phyloP scores from a whole-genome alignment of 2,888 invertebrate genomes.

The Pocota personata region DNA sequence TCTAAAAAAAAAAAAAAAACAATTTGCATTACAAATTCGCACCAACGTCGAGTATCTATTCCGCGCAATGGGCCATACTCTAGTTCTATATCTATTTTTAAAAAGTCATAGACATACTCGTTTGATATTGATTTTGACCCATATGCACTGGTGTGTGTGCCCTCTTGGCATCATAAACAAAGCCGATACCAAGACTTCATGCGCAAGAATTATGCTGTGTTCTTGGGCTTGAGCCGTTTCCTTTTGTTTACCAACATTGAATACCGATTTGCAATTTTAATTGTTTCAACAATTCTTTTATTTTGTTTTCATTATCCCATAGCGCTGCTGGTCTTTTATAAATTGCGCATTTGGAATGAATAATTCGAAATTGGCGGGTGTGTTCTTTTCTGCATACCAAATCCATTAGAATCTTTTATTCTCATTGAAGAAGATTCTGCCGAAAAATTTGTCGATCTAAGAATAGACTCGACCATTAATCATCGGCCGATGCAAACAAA shows the following conservation, averaged over 20 bases:
- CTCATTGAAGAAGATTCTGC: not conserved
- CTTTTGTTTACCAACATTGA: slow-evolving; percentile 65
- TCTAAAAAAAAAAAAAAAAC: no score
- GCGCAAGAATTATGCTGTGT: slow-evolving; percentile 2
- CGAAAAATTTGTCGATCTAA: slow-evolving; percentile 6
- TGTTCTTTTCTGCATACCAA: slow-evolving; percentile 25
- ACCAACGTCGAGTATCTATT: slow-evolving; percentile 27
- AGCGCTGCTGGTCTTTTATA: no score
- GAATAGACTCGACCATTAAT: slow-evolving; percentile 42
- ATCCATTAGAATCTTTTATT: slow-evolving; percentile 5
- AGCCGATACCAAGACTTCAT: not conserved
- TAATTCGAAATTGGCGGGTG: not conserved
- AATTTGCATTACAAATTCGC: slow-evolving; percentile 54
- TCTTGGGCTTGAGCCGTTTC: slow-evolving; percentile 46
- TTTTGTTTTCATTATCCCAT: not conserved
- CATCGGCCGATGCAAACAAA: not conserved
- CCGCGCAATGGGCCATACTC: slow-evolving; percentile 18
- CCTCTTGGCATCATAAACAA: slow-evolving; percentile 8
- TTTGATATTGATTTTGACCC: slow-evolving; percentile 49
- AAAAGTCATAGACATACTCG: slow-evolving; percentile 10
- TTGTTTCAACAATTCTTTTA: slow-evolving; percentile 22
- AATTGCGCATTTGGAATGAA: slow-evolving; percentile 43
- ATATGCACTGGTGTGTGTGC: slow-evolving; percentile 38
- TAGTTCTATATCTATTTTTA: slow-evolving; percentile 17
- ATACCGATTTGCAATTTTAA: slow-evolving; percentile 59